Evolutionary conservation across 2,888 invertebrate genomes (phyloP).

Genomic region (Oeneis ivallda): DNA sequence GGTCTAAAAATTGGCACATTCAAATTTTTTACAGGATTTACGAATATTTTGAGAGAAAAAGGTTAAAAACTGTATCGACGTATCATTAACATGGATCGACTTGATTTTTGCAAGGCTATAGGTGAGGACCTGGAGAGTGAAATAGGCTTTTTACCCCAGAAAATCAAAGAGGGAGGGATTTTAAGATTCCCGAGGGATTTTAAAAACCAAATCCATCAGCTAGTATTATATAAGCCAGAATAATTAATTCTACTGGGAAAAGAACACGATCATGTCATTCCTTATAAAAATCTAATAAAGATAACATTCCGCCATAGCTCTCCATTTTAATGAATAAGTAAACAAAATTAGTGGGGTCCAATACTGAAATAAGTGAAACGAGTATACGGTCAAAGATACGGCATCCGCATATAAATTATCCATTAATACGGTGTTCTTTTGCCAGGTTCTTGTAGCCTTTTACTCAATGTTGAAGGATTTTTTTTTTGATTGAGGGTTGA

Average conservation of each 20-base stretch:
- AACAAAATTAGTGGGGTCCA: slow-evolving; percentile 61
- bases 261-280: background rate
- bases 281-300: slow-evolving; percentile 70
- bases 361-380: slow-evolving; percentile 76
- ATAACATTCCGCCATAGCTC: slow-evolving; percentile 57
- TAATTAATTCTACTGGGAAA: background rate
- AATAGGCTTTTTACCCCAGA: no score
- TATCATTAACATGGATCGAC: no score
- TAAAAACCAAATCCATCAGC: no score
- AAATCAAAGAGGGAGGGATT: no score
- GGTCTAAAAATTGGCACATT: no score
- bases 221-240: no score
- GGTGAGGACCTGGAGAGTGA: no score
- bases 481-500: slow-evolving; percentile 58
- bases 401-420: slow-evolving; percentile 46
- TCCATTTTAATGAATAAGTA: slow-evolving; percentile 39
- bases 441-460: slow-evolving; percentile 27
- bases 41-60: no score
- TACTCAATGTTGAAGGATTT: slow-evolving; percentile 40
- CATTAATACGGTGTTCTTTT: slow-evolving; percentile 37
- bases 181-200: no score
- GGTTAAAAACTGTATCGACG: no score
- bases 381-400: slow-evolving; percentile 66
- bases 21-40: no score
- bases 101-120: no score